Percentiles rank a stretch among this genome's conserved stretches.
Evolutionary conservation across 1,140 invertebrate species (phyloP).

Genomic region (Piezodorus guildinii): DNA sequence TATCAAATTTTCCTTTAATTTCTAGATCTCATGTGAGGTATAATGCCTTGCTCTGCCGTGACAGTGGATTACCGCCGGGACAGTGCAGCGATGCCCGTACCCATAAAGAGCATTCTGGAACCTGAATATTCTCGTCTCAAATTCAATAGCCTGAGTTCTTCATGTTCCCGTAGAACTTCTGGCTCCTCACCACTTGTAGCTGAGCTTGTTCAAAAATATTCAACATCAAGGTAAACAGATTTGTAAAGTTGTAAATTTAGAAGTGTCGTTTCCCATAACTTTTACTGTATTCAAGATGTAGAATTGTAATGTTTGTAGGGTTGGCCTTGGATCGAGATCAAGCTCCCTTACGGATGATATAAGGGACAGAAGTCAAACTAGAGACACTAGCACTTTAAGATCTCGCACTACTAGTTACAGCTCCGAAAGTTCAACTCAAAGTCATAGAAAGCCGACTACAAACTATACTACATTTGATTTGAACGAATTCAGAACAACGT

Average conservation of each 20-base stretch:
- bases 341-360: conserved; percentile 20
- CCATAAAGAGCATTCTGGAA: conserved; percentile 10
- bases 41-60: conserved; percentile 23
- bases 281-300: not conserved
- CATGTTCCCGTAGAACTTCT: conserved; percentile 17
- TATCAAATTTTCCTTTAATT: conserved; percentile 2
- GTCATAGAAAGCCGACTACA: conserved; percentile 4
- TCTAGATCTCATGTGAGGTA: conserved; percentile 11
- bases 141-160: not conserved
- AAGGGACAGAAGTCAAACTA: conserved; percentile 19
- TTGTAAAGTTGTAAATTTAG: not conserved
- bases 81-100: conserved; percentile 19
- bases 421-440: conserved; percentile 3
- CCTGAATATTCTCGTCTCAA: conserved; percentile 19
- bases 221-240: conserved; percentile 2
- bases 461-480: conserved; percentile 15
- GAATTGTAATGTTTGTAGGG: not conserved
- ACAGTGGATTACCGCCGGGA: conserved; percentile 20
- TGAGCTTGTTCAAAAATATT: conserved; percentile 4
- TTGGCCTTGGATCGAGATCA: conserved; percentile 11
- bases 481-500: conserved; percentile 15
- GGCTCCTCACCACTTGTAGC: not conserved
- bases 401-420: conserved; percentile 9
- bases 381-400: conserved; percentile 12
- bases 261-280: not conserved